Base-by-base conservation (phyloP, 1,140 invertebrate genomes). In the Heliconius hewitsoni region DNA sequence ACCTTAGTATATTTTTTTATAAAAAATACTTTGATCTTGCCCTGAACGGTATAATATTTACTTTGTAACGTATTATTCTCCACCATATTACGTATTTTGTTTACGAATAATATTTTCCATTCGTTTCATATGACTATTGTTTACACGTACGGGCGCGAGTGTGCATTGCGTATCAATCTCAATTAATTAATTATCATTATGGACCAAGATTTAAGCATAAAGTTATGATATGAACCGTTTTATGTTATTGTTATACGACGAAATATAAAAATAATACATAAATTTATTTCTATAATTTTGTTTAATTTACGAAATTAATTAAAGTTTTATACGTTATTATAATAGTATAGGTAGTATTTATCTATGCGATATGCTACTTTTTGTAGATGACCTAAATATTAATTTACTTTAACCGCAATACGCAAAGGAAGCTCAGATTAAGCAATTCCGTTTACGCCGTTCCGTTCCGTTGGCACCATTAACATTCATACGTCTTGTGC, bases 401-500 rank as follows among this genome's bases (percentile, higher is more conserved):
- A 34, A 2, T 34, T 34, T 2, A 34, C 30, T 34, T 30, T 2
- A 30, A 30, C 13, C 9, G 13, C 13, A 46, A 55, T 1, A 55
- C 23, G 27, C 60, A 30, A 66, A 30, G 60, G 60, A 66, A 66
- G 27, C 11, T 30, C 11, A 66, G 23, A 66, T 66, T 66, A 57
- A 0, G 27, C 23, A 66, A 66, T 66, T 66, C 60, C 23, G 27
- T 66, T 30, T 66, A 57, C 55, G n/a, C 60, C 42, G 13, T 46
- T 46, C 42, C 42, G 42, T 46, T 46, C 42, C 42, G 42, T 46
- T 46, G 42, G 18, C 27, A 50, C 70, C 71, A 82, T 82, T 77
- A 77, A 79, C 71, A 74, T 76, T 81, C 79, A 85, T 84, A 82
- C 81, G 80, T 82, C 81, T 87, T 84, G 76, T 80, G 78, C 71